Conservation (phyloP, 1,140 invertebrate species). For the Portunus trituberculatus region DNA sequence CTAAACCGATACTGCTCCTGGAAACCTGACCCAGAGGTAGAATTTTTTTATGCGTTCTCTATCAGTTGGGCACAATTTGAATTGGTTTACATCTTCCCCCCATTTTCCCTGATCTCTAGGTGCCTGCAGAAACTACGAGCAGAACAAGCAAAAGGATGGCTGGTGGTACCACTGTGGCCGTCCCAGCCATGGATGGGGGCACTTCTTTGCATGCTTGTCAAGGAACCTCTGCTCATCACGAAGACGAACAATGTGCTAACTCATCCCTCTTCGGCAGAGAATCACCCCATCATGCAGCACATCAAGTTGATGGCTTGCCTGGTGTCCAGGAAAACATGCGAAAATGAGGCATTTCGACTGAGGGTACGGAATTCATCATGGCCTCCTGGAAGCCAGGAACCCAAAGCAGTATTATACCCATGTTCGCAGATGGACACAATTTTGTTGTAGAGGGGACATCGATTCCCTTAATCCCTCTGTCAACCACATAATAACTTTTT, state of each 20-base stretch:
- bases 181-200: conserved; percentile 30
- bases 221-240: neutral
- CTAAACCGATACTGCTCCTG: conserved; percentile 8
- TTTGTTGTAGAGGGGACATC: neutral
- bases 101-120: conserved; percentile 41
- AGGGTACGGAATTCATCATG: conserved; percentile 25
- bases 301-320: conserved; percentile 30
- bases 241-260: neutral
- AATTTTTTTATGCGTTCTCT: conserved; percentile 39
- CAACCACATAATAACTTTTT: neutral
- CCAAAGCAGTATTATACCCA: neutral
- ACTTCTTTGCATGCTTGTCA: conserved; percentile 5
- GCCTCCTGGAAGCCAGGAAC: conserved; percentile 12
- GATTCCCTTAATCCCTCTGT: conserved; percentile 4
- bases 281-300: conserved; percentile 24
- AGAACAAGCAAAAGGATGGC: conserved; percentile 29
- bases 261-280: neutral
- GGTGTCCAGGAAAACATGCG: neutral
- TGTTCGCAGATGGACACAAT: conserved; percentile 24
- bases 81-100: conserved; percentile 27
- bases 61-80: conserved; percentile 42
- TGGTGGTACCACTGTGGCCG: too few relatives aligned
- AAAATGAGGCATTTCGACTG: conserved; percentile 12
- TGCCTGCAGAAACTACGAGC: conserved; percentile 15
- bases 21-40: conserved; percentile 38